Evolutionary conservation across 2,113 vertebrate species (phyloP), one percentile per base, ranked within the genome.

Genomic region (Pteropus alecto): DNA sequence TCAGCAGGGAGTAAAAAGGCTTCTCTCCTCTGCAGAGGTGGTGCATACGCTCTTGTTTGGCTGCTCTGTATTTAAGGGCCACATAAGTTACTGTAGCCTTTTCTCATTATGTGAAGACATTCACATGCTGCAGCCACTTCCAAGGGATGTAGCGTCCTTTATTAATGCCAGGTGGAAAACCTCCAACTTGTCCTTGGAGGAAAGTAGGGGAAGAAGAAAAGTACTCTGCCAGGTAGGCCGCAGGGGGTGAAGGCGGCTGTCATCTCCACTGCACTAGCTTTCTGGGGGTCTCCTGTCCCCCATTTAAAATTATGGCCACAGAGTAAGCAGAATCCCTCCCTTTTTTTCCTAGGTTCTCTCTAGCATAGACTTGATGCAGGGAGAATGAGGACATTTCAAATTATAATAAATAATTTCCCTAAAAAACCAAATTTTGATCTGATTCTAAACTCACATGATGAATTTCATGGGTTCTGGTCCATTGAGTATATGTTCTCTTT

Each of bases 21-120:
- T 6, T 3, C 48, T 24, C 3, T 24, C 3, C 16, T 6, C 14
- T 41, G 26, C 3, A 0, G 0, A 15, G 65, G 76, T 33, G 11
- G 10, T 15, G 8, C 18, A 1, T 3, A 1, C 6, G 43, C 83
- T 68, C 7, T 19, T 18, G 48, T 48, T 41, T 0, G 68, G 24
- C 35, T 7, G 22, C 70, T 18, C n/a, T 35, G 6, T 51, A 5
- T 33, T 24, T 54, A 71, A 71, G 58, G 61, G 11, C 51, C 41
- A 19, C 4, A 1, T 2, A 46, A 58, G 33, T 56, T 8, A 46
- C 15, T 68, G 7, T 28, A 33, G 74, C 46, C 19, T 11, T 78
- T 76, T 58, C 54, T 88, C 24, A 35, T 56, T 54, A 21, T 7
- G 6, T n/a, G 61, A 83, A 83, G 56, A 33, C 13, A 11, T 46